Conservation (phyloP, 1,140 invertebrate species). For the Drosophila pruinosa region DNA sequence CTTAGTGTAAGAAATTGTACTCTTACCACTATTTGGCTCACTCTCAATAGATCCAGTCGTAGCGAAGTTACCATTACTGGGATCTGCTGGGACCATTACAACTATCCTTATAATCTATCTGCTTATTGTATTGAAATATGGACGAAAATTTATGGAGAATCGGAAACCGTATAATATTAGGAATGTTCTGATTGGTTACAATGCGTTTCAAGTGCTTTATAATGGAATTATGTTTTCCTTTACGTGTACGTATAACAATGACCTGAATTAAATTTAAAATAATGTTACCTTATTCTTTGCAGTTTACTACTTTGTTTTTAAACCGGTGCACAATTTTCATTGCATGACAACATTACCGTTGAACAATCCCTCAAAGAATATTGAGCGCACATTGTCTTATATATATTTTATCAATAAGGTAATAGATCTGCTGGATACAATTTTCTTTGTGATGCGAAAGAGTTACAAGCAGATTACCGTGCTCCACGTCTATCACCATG, state of each 20-base stretch:
- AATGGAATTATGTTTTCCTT: slow-evolving; percentile 16
- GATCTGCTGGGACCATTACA: too few relatives aligned
- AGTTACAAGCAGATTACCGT: slow-evolving; percentile 40
- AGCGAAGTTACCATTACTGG: too few relatives aligned
- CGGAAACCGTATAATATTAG: too few relatives aligned
- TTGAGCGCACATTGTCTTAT: background rate
- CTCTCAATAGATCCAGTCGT: too few relatives aligned
- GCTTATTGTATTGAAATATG: too few relatives aligned
- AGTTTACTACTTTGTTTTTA: slow-evolving; percentile 5
- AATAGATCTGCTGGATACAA: slow-evolving; percentile 15
- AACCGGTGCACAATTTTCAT: background rate
- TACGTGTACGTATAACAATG: slow-evolving; percentile 9
- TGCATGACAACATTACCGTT: slow-evolving; percentile 7
- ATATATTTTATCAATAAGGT: slow-evolving; percentile 19
- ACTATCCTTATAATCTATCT: too few relatives aligned
- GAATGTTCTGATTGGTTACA: too few relatives aligned
- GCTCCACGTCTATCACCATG: slow-evolving; percentile 37
- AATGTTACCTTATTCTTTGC: background rate
- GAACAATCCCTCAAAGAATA: slow-evolving; percentile 3
- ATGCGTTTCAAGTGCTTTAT: slow-evolving; percentile 84
- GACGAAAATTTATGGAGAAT: too few relatives aligned
- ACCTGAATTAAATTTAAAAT: background rate
- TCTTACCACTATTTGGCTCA: too few relatives aligned
- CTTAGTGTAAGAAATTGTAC: too few relatives aligned
- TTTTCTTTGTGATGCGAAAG: slow-evolving; percentile 40